Evolutionary conservation across 2,888 invertebrate genomes (phyloP).

Genomic region (Monopis laevigella): DNA sequence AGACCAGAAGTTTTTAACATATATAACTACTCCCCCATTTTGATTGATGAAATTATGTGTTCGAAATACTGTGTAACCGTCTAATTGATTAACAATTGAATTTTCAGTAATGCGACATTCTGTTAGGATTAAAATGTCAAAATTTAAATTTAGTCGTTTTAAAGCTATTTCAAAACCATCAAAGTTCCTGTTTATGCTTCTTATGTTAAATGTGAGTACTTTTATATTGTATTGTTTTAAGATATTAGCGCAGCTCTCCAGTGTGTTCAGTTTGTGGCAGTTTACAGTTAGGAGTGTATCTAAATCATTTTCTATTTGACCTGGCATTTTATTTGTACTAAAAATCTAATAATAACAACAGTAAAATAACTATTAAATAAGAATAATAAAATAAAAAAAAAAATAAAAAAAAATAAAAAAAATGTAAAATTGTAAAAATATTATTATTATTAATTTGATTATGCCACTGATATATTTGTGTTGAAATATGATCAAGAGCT

Average conservation of each 20-base stretch:
- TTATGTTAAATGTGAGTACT: slow-evolving; percentile 16
- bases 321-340: no score
- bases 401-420: no score
- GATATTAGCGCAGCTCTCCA: not conserved
- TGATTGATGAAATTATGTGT: slow-evolving; percentile 16
- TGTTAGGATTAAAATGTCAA: slow-evolving; percentile 17
- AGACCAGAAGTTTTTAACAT: slow-evolving; percentile 13
- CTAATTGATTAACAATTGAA: slow-evolving; percentile 13
- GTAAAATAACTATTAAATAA: no score
- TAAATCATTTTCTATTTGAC: not conserved
- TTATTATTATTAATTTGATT: no score
- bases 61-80: slow-evolving; percentile 8
- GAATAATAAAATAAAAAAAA: no score
- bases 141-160: slow-evolving; percentile 8
- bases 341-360: no score
- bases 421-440: no score
- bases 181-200: slow-evolving; percentile 18
- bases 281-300: not conserved
- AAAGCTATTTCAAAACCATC: slow-evolving; percentile 13
- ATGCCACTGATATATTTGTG: no score
- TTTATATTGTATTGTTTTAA: slow-evolving; percentile 12
- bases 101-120: slow-evolving; percentile 17
- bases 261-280: not conserved
- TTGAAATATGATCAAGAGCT: no score
- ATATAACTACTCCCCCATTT: slow-evolving; percentile 17